A percentile compares a stretch with the other conserved stretches of the same genome.
phyloP scores from a whole-genome alignment of 2,113 vertebrate genomes.

The Paedocypris sp. region DNA sequence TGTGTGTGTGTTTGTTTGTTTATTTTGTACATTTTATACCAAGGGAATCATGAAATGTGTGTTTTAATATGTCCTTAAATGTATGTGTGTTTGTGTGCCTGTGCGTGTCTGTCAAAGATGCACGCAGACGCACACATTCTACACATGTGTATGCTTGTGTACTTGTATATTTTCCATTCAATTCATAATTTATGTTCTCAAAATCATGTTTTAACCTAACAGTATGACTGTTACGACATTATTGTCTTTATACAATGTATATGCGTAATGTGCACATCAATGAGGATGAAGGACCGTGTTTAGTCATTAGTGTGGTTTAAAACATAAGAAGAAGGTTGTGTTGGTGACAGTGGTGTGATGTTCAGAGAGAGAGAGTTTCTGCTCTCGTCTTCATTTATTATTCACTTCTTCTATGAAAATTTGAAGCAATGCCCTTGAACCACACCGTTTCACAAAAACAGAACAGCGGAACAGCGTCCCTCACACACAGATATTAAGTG shows the following conservation, averaged over 20 bases:
- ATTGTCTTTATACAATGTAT: no score
- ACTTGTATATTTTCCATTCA: no score
- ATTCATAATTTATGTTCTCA: no score
- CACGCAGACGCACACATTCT: no score
- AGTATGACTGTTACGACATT: no score
- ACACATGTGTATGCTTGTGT: no score
- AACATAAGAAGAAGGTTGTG: not conserved
- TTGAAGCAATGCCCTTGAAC: not conserved
- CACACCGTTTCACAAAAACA: slow-evolving; percentile 1
- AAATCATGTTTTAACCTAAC: no score
- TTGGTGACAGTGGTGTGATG: not conserved
- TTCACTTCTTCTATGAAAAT: slow-evolving; percentile 8
- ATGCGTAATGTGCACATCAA: no score
- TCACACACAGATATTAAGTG: not conserved
- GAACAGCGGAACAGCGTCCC: not conserved
- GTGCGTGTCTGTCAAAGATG: no score
- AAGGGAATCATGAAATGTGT: not conserved
- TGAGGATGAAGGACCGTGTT: not conserved
- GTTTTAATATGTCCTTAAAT: not conserved
- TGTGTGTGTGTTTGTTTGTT: not conserved
- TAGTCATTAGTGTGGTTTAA: not conserved
- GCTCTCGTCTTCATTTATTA: not conserved
- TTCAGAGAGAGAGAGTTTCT: not conserved
- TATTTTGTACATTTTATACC: not conserved
- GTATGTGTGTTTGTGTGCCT: not conserved